phyloP scores from a whole-genome alignment of 1,140 invertebrate genomes.

The Cryptotermes secundus region DNA sequence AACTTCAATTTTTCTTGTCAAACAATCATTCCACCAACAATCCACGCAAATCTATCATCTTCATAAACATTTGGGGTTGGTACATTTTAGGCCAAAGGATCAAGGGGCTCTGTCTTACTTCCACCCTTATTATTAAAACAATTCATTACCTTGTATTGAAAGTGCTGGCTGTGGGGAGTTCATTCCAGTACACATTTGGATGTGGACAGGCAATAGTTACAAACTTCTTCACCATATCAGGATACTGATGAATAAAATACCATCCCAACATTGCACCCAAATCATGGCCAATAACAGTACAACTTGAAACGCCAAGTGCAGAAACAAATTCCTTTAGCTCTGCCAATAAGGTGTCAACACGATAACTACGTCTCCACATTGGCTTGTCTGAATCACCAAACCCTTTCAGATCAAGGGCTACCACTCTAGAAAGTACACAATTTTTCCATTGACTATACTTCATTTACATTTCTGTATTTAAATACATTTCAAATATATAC shows the following conservation, averaged over 20 bases:
- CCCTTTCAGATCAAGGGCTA: conserved; percentile 77
- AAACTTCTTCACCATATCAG: conserved; percentile 69
- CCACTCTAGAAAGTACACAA: conserved; percentile 55
- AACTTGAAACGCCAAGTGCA: conserved; percentile 58
- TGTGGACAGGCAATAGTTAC: conserved; percentile 74
- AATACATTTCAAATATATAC: no score
- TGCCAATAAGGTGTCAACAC: conserved; percentile 58
- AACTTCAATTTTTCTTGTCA: not conserved
- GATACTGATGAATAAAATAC: conserved; percentile 64
- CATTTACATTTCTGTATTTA: no score
- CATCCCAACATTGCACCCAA: conserved; percentile 76
- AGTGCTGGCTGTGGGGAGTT: conserved; percentile 51
- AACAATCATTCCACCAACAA: not conserved
- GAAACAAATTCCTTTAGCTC: conserved; percentile 71
- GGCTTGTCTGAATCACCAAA: conserved; percentile 84
- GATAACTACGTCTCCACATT: conserved; percentile 59
- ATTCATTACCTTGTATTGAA: conserved; percentile 57
- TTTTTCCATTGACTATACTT: no score
- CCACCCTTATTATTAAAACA: not conserved
- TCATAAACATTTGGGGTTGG: no score
- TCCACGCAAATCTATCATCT: no score
- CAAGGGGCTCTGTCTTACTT: not conserved
- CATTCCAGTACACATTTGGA: conserved; percentile 67
- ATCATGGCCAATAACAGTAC: conserved; percentile 76
- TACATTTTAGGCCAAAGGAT: not conserved